Evolutionary conservation across 2,888 invertebrate genomes (phyloP).

Genomic region (Tenthredo scrophulariae): DNA sequence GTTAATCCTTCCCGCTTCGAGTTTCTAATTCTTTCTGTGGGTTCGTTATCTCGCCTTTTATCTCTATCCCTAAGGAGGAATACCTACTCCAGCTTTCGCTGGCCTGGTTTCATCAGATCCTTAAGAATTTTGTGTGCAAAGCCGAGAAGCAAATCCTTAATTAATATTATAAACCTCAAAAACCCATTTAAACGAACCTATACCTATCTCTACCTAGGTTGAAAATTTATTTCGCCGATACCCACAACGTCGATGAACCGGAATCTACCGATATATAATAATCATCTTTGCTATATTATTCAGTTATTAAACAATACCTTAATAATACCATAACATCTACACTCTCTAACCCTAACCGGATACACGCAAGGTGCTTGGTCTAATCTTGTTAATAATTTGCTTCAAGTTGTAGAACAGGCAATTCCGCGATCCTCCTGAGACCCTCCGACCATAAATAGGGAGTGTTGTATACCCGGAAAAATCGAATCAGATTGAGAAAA

Average conservation of each 20-base stretch:
- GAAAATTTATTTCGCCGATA: neutral
- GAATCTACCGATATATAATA: neutral
- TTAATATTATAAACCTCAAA: constrained; percentile 20
- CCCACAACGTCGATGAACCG: constrained; percentile 6
- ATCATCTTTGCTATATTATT: neutral
- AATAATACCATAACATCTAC: neutral
- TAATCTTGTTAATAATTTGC: constrained; percentile 7
- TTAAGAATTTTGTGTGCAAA: constrained; percentile 15
- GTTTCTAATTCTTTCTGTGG: neutral
- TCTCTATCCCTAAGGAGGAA: constrained; percentile 1
- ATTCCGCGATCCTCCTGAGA: neutral
- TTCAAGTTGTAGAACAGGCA: neutral
- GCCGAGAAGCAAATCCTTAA: constrained; percentile 12
- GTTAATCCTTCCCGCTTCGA: neutral
- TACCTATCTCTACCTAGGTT: neutral
- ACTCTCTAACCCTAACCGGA: neutral
- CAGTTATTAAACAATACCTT: neutral
- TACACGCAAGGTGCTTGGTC: neutral
- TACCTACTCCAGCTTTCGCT: neutral
- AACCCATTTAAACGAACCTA: neutral
- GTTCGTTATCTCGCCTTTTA: constrained; percentile 18
- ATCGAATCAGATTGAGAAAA: neutral
- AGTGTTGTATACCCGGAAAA: neutral
- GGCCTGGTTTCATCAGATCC: neutral
- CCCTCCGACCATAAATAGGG: neutral